Evolutionary conservation across 2,888 invertebrate species (phyloP), one percentile per base, ranked within the genome.

Genomic region (Eristalis arbustorum): DNA sequence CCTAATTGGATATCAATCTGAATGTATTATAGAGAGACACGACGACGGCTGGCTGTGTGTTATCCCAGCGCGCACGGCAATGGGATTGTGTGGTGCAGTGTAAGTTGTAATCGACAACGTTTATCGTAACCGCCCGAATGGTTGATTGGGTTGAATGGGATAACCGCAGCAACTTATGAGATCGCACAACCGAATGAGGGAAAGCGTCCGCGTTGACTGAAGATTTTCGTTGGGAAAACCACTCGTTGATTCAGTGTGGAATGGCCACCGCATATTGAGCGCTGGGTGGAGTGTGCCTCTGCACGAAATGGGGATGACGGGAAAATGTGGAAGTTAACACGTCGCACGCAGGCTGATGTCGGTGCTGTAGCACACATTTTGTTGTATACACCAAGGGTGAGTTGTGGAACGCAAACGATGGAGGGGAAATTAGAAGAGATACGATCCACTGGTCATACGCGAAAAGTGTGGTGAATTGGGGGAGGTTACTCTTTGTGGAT

Each of bases 201-300:
- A 85, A 85, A 85, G 84, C 81, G 84, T 85, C 84, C 84, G 84
- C 68, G 84, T 77, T 85, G 84, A 85, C 84, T 85, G 77, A 85
- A 77, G 84, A 77, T 77, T 81, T 77, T 73, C 22, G 72, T 56
- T 67, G 63, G 76, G 77, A 85, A 78, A 85, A 85, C 84, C 84
- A 85, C 84, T 85, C 84, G 84, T 85, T 85, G 84, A 85, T 85
- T 85, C 84, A 81, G 28, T 81, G 68, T 64, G 66, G 72, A 56
- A 69, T 68, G 68, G 81, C 14, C 25, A 63, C 37, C 40, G 59
- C 59, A 57, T 40, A 62, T 34, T 22, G 22, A 64, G 62, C 34
- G 34, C 42, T 31, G 59, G 62, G 49, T 18, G 49, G 49, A 49
- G 49, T 67, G 75, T 75, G 63, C 57, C 75, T 25, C 37, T 13